Evolutionary conservation across 2,888 invertebrate genomes (phyloP).

Genomic region (Lasioglossum figueresi): DNA sequence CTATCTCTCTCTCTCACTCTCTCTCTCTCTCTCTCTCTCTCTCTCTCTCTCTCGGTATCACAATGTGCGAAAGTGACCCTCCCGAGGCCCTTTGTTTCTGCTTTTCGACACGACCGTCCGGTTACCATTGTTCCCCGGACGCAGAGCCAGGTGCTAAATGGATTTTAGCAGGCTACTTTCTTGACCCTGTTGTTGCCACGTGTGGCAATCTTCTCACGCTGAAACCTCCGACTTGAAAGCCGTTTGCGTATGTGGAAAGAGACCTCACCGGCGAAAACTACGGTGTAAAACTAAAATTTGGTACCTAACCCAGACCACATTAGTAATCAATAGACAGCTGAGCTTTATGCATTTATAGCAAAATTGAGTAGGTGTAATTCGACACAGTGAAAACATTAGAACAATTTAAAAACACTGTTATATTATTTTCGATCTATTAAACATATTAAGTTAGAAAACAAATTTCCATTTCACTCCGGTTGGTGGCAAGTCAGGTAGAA

Average conservation of each 20-base stretch:
- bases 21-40: background rate
- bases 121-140: conserved; percentile 15
- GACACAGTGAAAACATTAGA: no score
- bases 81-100: conserved; percentile 22
- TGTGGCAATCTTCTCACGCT: background rate
- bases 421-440: no score
- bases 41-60: background rate
- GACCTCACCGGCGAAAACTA: background rate
- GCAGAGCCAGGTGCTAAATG: conserved; percentile 1
- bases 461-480: no score
- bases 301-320: background rate
- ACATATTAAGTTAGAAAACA: no score
- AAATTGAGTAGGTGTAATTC: no score
- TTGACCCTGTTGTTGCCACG: background rate
- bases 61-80: background rate
- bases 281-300: background rate
- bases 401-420: no score
- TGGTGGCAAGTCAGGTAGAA: no score
- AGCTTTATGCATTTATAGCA: no score
- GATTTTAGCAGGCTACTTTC: background rate
- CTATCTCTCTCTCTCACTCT: background rate
- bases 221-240: background rate
- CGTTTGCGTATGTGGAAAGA: background rate
- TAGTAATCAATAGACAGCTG: background rate
- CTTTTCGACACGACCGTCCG: conserved; percentile 18